Evolutionary conservation across 2,113 vertebrate genomes (phyloP).

Genomic region (Macrotis lagotis): DNA sequence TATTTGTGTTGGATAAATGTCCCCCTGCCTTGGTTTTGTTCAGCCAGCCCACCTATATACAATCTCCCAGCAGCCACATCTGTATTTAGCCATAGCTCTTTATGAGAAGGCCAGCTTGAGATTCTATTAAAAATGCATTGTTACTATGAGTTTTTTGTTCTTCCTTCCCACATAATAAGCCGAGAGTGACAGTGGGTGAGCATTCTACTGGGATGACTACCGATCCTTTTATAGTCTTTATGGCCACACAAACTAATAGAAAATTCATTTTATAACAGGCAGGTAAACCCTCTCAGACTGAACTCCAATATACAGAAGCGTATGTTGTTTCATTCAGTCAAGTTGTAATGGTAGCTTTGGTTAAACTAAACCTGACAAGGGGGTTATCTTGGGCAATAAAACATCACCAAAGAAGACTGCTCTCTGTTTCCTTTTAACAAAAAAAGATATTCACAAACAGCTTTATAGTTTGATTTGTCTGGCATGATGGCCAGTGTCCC

Average conservation of each 20-base stretch:
- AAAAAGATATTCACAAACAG: not conserved
- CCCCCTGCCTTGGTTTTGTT: conserved; percentile 70
- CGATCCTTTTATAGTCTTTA: conserved; percentile 78
- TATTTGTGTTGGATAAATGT: conserved; percentile 79
- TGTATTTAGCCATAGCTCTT: conserved; percentile 73
- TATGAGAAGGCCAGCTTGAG: conserved; percentile 76
- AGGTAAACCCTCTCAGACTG: conserved; percentile 66
- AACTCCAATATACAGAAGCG: conserved; percentile 71
- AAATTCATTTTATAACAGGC: conserved; percentile 76
- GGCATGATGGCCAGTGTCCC: not conserved
- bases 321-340: conserved; percentile 70
- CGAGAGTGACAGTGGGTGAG: conserved; percentile 72
- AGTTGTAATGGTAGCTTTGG: conserved; percentile 75
- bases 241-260: conserved; percentile 72
- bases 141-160: conserved; percentile 74
- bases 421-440: not conserved
- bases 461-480: not conserved
- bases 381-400: conserved; percentile 63
- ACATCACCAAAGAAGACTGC: conserved; percentile 34
- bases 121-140: conserved; percentile 70
- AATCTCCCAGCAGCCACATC: conserved; percentile 67
- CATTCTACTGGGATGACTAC: conserved; percentile 71
- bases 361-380: conserved; percentile 67
- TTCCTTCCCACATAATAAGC: conserved; percentile 77
- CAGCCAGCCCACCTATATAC: conserved; percentile 63